Percentiles rank a stretch among this genome's conserved stretches.
These are phyloP conservation scores for Butorides virescens DNA, from an alignment of 2,113 vertebrate genomes.

Conservation along the genomic window DNA sequence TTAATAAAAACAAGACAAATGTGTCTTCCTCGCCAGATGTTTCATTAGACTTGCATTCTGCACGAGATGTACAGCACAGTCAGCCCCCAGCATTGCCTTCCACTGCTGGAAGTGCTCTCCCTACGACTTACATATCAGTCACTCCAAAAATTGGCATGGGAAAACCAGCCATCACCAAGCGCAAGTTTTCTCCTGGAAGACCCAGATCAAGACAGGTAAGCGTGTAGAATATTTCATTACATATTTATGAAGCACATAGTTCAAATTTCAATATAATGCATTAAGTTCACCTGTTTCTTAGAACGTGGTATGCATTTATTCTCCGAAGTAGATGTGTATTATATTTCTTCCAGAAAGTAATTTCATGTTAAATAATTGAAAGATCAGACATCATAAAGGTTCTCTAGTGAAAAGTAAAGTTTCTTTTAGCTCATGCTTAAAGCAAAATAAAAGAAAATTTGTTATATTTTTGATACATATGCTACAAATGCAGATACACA, in stretches of 20 bases:
- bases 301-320: neutral
- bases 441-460: neutral
- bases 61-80: conserved; percentile 69
- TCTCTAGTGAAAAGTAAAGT: neutral
- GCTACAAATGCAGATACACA: neutral
- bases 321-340: neutral
- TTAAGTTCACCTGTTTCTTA: neutral
- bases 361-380: neutral
- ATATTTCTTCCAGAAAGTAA: neutral
- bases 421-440: neutral
- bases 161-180: conserved; percentile 96
- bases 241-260: neutral
- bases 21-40: conserved; percentile 77
- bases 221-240: neutral
- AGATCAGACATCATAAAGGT: neutral
- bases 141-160: conserved; percentile 98
- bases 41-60: conserved; percentile 78
- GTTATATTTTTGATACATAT: neutral
- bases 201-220: conserved; percentile 91
- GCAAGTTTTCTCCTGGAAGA: conserved; percentile 95
- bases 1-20: conserved; percentile 72
- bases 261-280: neutral
- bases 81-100: conserved; percentile 68
- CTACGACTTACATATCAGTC: conserved; percentile 82
- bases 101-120: conserved; percentile 68